Base-by-base conservation (phyloP, 2,113 vertebrate species). In the Bubo scandiacus region DNA sequence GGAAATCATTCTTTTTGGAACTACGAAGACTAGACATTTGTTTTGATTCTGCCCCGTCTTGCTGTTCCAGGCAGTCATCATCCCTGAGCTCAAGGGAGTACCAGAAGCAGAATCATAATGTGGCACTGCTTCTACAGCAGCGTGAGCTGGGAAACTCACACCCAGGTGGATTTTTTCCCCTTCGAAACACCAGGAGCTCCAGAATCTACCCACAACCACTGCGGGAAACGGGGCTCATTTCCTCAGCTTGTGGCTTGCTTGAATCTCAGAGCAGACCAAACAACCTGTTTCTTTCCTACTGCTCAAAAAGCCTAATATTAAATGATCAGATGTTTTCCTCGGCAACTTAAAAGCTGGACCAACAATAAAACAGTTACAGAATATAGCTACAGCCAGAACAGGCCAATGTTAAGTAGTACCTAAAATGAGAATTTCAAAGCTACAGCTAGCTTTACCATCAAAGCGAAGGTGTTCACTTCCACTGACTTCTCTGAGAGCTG, bases 31-130 rank as follows among this genome's bases (percentile, higher is more conserved):
- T 27, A 36, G 38, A 30, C 52, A 5, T 30, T 30, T 52, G 9
- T 45, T 74, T 38, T 57, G 15, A 47, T 75, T 84, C 73, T 75
- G 26, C 38, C 73, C 51, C 4, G 0, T 51, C 73, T 25, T 14
- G 38, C 54, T 32, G 62, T 32, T 62, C 36, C 1, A 1, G 26
- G 49, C 62, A 58, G 18, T 34, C 54, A 23, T 7, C n/a, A 29
- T 15, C 43, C 26, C 59, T 40, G 40, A 55, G 54, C 71, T 73
- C 49, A 16, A 29, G 36, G 14, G 72, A 73, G 55, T n/a, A 26
- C 10, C 21, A n/a, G 12, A 34, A 30, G 70, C 77, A 67, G 52
- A 63, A 51, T 1, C 0, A 3, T 59, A 77, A n/a, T 0, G 1
- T 30, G 42, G n/a, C 36, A 9, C 71, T 52, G 42, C 61, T 58